Percentiles rank a stretch among this genome's conserved stretches.
Evolutionary conservation across 1,140 invertebrate genomes (phyloP).

Genomic region (Atta colombica): DNA sequence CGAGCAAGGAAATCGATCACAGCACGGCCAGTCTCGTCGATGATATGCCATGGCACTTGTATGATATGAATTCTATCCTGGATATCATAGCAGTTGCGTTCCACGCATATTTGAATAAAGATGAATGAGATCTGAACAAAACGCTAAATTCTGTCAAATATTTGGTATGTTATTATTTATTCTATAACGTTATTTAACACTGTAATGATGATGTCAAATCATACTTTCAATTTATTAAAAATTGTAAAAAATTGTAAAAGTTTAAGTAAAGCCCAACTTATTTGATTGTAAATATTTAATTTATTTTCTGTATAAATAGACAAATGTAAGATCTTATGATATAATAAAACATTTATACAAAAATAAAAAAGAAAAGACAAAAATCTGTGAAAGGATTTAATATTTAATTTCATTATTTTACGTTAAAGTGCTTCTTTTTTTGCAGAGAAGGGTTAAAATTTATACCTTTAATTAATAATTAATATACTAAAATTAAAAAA

Average conservation of each 20-base stretch:
- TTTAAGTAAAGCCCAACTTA: background rate
- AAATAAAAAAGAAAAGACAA: background rate
- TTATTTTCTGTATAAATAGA: constrained; percentile 11
- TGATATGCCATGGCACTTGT: constrained; percentile 52
- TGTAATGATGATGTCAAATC: background rate
- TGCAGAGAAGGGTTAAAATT: background rate
- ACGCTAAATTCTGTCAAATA: background rate
- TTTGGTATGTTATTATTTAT: background rate
- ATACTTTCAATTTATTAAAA: background rate
- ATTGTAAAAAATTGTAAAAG: background rate
- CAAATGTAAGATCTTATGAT: background rate
- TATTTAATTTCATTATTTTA: background rate
- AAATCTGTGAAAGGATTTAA: background rate
- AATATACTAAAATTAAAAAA: background rate
- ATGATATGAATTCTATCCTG: constrained; percentile 49
- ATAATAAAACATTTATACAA: background rate
- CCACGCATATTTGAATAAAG: constrained; percentile 21
- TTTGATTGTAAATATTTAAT: background rate
- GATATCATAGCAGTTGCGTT: constrained; percentile 46
- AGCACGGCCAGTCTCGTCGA: constrained; percentile 36
- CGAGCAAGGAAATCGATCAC: constrained; percentile 34
- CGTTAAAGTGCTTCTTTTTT: background rate
- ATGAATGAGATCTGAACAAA: constrained; percentile 25
- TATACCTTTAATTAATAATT: background rate
- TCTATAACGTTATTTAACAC: background rate